Evolutionary conservation across 2,888 invertebrate species (phyloP).

Genomic region (Heliothis peltigera): DNA sequence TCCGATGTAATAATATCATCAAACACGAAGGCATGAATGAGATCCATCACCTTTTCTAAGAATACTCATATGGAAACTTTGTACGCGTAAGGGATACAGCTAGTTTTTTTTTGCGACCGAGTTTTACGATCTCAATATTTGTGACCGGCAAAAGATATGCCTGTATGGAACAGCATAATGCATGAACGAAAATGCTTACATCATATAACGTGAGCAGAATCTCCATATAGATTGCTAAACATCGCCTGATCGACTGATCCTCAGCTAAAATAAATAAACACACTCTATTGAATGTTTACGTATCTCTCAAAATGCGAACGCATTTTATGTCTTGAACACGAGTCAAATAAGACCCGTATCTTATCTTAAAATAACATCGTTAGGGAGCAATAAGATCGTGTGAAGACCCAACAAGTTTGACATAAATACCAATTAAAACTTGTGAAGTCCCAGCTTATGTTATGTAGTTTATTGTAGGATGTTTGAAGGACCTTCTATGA

Average conservation of each 20-base stretch:
- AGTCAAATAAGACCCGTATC: conserved; percentile 49
- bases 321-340: conserved; percentile 34
- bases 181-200: conserved; percentile 57
- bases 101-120: conserved; percentile 71
- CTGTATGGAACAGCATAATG: conserved; percentile 68
- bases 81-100: conserved; percentile 71
- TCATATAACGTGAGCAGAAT: conserved; percentile 47
- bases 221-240: conserved; percentile 34
- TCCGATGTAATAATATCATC: conserved; percentile 59
- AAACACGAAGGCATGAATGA: conserved; percentile 55
- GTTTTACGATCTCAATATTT: conserved; percentile 71
- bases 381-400: conserved; percentile 48
- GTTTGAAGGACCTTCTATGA: conserved; percentile 9
- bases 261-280: conserved; percentile 32
- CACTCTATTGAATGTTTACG: conserved; percentile 24
- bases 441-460: conserved; percentile 24
- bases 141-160: conserved; percentile 60
- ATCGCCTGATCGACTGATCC: conserved; percentile 22
- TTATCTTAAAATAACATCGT: conserved; percentile 52
- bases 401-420: conserved; percentile 39
- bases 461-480: conserved; percentile 18
- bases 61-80: conserved; percentile 66
- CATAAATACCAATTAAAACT: conserved; percentile 50
- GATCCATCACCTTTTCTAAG: conserved; percentile 61
- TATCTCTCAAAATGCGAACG: conserved; percentile 21